phyloP scores from a whole-genome alignment of 2,888 invertebrate species.

The Crepidodera aurea region DNA sequence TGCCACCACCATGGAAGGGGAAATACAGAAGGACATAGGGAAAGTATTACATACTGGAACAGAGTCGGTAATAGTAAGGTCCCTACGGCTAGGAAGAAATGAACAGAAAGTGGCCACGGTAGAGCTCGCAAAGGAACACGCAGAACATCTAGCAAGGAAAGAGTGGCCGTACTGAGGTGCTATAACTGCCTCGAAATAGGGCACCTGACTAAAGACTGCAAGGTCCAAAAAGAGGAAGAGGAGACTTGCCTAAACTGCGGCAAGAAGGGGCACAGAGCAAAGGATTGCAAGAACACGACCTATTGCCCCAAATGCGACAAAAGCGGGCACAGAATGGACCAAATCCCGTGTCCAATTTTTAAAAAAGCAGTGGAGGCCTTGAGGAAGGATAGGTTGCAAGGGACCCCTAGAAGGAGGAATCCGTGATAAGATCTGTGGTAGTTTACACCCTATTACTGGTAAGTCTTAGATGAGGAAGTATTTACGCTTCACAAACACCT shows the following conservation, averaged over 20 bases:
- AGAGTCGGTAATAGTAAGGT: too few species aligned
- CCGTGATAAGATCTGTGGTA: not conserved
- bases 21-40: too few species aligned
- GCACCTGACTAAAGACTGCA: not conserved
- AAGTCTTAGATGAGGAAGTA: too few species aligned
- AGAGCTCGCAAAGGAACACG: too few species aligned
- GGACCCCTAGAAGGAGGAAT: not conserved
- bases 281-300: not conserved
- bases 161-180: not conserved
- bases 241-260: not conserved
- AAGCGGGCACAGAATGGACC: not conserved
- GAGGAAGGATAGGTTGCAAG: not conserved
- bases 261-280: not conserved
- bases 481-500: too few species aligned
- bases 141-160: too few species aligned
- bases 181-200: not conserved
- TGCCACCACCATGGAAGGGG: too few species aligned
- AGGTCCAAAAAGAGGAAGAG: not conserved
- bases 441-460: too few species aligned
- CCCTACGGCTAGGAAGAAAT: too few species aligned
- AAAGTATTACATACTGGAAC: too few species aligned
- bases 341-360: not conserved
- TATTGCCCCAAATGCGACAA: not conserved
- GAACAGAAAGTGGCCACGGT: too few species aligned
- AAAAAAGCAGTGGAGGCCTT: not conserved